phyloP scores from a whole-genome alignment of 1,140 invertebrate species.

The Pachyrhynchus sulphureomaculatus region DNA sequence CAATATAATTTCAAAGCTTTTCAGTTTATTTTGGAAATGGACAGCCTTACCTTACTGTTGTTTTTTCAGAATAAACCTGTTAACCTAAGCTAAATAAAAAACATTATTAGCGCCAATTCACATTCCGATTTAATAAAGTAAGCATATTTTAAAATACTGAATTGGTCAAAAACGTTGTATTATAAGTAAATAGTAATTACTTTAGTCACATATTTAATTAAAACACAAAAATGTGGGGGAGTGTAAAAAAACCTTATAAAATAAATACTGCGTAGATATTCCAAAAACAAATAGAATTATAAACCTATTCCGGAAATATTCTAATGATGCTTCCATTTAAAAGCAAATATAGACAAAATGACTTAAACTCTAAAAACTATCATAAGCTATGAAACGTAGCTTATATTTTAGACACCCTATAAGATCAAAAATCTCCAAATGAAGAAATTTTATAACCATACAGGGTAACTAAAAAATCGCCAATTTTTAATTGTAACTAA shows the following conservation, averaged over 20 bases:
- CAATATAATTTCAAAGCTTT: too few relatives aligned
- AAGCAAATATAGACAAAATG: slow-evolving; percentile 3
- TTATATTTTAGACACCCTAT: neutral
- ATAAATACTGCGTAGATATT: slow-evolving; percentile 24
- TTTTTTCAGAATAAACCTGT: neutral
- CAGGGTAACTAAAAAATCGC: neutral
- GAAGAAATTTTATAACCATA: neutral
- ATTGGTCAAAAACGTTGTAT: neutral
- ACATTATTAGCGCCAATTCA: neutral
- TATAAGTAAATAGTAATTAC: neutral
- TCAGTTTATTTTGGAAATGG: too few relatives aligned
- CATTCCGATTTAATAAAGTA: neutral
- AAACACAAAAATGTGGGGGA: slow-evolving; percentile 5
- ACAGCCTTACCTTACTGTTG: too few relatives aligned
- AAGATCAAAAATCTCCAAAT: neutral
- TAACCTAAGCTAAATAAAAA: neutral
- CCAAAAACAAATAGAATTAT: neutral
- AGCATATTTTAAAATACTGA: neutral
- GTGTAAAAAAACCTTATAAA: slow-evolving; percentile 14
- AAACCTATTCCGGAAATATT: neutral
- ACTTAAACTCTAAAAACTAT: slow-evolving; percentile 20
- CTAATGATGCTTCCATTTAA: neutral
- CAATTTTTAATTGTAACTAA: neutral
- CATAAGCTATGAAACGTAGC: neutral
- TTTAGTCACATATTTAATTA: neutral